Evolutionary conservation across 1,140 invertebrate species (phyloP), one percentile per base, ranked within the genome.

Genomic region (Zaprionus kolodkinae): DNA sequence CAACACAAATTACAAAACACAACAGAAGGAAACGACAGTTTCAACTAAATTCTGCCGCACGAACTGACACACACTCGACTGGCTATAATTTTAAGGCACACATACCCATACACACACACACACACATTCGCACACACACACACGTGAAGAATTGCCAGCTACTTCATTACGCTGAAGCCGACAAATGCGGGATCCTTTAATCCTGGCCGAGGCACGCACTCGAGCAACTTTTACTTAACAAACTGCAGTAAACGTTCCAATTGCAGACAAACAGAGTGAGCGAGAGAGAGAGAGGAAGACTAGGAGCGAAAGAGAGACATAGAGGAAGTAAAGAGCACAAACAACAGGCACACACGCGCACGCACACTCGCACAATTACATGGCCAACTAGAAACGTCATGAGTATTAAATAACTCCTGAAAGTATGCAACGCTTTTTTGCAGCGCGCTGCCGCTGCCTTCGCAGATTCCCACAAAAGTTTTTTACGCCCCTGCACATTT

Each of bases 351-450:
- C 50, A 64, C 25, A 54, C 13, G 30, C 61, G 52, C 36, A 64
- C 78, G 67, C 48, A 43, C 65, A 69, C 54, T 66, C 72, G 75
- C 73, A 80, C 85, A 89, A 90, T 89, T 89, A 90, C 85, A 90
- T 72, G 78, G 78, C 57, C 74, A 72, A 65, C 83, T 71, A 74
- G 75, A 67, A 86, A 69, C 78, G 63, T 79, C 79, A 78, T 81
- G 84, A 80, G 80, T 80, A 88, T 88, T 88, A 88, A 88, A 81
- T 76, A 90, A 91, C 86, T 87, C 82, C 82, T 56, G 61, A 62
- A 86, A 90, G 81, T 90, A 90, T 90, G 86, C 79, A 80, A 75
- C 78, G 82, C 25, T 70, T 78, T 68, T 77, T 69, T 56, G 25
- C 27, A 63, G 50, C 12, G n/a, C 35, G 10, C 48, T 38, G 30